phyloP scores from a whole-genome alignment of 2,888 invertebrate species.

The Drosophila imparisetae region DNA sequence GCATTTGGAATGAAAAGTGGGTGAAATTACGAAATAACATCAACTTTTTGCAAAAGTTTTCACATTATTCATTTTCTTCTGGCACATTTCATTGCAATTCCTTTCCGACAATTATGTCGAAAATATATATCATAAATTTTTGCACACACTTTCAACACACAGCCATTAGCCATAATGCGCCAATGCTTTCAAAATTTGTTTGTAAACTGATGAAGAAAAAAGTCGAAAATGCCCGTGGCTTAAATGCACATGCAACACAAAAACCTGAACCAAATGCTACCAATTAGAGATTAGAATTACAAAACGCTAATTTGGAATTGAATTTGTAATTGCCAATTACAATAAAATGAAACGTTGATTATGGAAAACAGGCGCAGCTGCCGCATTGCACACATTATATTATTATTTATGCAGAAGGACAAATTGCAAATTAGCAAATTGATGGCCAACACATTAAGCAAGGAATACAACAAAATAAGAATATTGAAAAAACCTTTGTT shows the following conservation, averaged over 20 bases:
- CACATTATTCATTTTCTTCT: not conserved
- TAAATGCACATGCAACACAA: conserved; percentile 27
- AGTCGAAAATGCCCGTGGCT: conserved; percentile 47
- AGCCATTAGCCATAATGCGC: conserved; percentile 5
- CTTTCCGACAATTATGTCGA: not conserved
- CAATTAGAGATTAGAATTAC: conserved; percentile 61
- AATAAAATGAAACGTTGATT: conserved; percentile 14
- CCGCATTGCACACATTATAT: conserved; percentile 3
- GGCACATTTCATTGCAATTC: not conserved
- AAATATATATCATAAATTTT: conserved; percentile 1
- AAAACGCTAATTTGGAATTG: conserved; percentile 70
- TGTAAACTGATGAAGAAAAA: conserved; percentile 16
- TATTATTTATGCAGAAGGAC: conserved; percentile 19
- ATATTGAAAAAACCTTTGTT: too few species aligned
- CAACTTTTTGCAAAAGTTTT: not conserved
- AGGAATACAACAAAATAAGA: not conserved
- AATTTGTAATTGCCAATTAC: conserved; percentile 68
- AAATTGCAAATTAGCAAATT: conserved; percentile 14
- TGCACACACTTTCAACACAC: not conserved
- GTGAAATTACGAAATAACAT: not conserved
- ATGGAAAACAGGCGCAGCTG: conserved; percentile 14
- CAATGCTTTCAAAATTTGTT: conserved; percentile 16
- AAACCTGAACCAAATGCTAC: conserved; percentile 37
- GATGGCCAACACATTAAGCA: conserved; percentile 2
- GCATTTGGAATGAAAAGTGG: not conserved